Conservation (phyloP, 2,797 vertebrate species). For the Pseudochaenichthys georgianus region DNA sequence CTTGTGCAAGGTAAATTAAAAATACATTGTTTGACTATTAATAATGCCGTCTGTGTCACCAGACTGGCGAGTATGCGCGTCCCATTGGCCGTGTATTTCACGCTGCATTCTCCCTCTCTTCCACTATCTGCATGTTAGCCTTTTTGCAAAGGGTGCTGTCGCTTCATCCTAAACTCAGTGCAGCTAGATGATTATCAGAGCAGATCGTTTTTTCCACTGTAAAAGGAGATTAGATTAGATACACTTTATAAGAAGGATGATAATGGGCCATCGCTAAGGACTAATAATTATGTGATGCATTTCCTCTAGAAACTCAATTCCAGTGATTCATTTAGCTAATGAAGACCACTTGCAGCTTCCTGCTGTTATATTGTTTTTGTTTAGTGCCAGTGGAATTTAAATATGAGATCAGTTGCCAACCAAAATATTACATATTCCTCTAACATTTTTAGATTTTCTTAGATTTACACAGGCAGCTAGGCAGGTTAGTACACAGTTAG, state of each 20-base stretch:
- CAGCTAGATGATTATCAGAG: no score
- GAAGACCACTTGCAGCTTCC: background rate
- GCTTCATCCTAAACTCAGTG: no score
- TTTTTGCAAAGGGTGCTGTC: no score
- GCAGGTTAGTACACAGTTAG: no score
- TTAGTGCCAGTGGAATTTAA: background rate
- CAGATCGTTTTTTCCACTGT: no score
- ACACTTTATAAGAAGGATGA: no score
- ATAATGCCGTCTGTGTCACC: background rate
- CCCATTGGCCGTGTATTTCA: no score
- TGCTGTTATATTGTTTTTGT: background rate
- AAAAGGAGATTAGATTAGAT: no score
- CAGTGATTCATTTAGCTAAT: background rate
- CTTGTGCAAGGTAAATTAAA: conserved; percentile 89
- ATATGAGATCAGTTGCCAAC: background rate
- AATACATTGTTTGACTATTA: background rate
- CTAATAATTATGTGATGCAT: background rate
- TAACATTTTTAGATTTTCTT: background rate
- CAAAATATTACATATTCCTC: background rate
- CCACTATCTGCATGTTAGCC: no score
- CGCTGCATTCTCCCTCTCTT: no score
- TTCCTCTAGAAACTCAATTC: background rate
- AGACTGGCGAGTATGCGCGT: no score
- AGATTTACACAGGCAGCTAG: no score
- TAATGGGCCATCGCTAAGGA: background rate